phyloP scores from a whole-genome alignment of 1,140 invertebrate genomes.

The Pseudomyrmex flavicornis region DNA sequence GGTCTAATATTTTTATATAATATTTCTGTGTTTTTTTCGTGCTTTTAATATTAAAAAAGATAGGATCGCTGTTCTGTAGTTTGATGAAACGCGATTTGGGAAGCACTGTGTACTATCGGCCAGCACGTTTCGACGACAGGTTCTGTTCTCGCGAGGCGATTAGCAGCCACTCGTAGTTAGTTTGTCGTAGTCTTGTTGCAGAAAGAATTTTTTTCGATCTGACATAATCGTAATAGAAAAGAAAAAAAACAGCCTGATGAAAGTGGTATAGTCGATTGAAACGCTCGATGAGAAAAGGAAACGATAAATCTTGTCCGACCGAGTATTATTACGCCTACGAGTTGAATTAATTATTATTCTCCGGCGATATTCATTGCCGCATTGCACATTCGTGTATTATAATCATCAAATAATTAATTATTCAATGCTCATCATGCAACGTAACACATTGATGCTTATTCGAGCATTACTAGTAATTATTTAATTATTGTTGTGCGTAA shows the following conservation, averaged over 20 bases:
- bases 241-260: not conserved
- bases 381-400: no score
- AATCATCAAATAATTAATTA: no score
- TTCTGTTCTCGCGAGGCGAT: not conserved
- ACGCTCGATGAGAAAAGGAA: not conserved
- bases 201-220: constrained; percentile 1
- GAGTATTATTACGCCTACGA: not conserved
- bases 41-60: no score
- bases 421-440: no score
- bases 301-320: not conserved
- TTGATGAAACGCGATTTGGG: not conserved
- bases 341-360: no score
- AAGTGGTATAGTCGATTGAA: not conserved
- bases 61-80: no score
- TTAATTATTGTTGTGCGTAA: no score
- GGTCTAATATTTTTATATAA: no score
- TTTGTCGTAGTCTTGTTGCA: not conserved
- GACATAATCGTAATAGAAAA: not conserved
- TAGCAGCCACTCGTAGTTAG: not conserved
- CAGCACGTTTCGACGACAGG: not conserved
- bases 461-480: no score
- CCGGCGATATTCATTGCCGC: no score
- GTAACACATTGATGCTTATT: no score
- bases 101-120: not conserved
- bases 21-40: no score